These are phyloP conservation scores for Heliconius hewitsoni DNA, from an alignment of 1,140 invertebrate species.

Conservation along the genomic window DNA sequence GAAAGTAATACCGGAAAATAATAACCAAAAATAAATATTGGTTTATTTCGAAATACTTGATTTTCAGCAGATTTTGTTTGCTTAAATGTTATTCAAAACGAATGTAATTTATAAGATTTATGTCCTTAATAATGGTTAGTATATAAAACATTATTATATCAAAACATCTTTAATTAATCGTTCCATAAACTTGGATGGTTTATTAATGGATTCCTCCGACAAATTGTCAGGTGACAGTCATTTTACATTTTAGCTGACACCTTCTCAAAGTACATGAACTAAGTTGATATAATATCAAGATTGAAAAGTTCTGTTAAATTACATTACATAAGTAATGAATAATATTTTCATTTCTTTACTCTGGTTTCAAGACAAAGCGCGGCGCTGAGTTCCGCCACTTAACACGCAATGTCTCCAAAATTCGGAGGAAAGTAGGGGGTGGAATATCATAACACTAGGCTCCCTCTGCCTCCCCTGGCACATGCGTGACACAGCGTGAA, in stretches of 20 bases:
- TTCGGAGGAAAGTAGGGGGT: too few species aligned
- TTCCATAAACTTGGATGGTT: not conserved
- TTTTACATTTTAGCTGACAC: constrained; percentile 8
- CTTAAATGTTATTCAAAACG: too few species aligned
- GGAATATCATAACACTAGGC: too few species aligned
- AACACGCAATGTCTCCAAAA: too few species aligned
- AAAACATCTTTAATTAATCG: not conserved
- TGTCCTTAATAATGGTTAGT: not conserved
- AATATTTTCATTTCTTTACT: not conserved
- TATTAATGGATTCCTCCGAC: not conserved
- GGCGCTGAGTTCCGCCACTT: not conserved
- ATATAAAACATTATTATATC: not conserved
- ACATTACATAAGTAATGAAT: not conserved
- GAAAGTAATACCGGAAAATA: too few species aligned
- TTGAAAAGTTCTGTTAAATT: not conserved
- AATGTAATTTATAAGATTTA: not conserved
- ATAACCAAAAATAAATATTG: too few species aligned
- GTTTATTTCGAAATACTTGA: too few species aligned
- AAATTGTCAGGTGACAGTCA: constrained; percentile 23
- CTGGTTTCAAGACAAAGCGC: too few species aligned
- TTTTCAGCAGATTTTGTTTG: too few species aligned
- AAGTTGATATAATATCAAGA: not conserved
- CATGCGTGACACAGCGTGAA: too few species aligned
- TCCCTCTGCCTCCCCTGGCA: too few species aligned
- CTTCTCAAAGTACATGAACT: not conserved